Evolutionary conservation across 2,113 vertebrate genomes (phyloP).

Genomic region (Procavia capensis): DNA sequence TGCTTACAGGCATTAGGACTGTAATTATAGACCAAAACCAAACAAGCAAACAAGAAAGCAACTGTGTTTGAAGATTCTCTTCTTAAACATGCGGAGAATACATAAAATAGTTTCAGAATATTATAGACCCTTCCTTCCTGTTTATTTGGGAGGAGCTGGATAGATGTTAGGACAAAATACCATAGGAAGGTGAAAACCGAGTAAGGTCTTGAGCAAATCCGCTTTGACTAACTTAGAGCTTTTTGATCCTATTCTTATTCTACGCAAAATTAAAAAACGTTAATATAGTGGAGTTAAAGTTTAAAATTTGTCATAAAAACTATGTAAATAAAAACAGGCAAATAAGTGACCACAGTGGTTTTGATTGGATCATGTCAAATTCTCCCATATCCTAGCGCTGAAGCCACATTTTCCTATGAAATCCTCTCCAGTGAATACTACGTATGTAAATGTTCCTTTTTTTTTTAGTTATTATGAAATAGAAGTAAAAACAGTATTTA

Average conservation of each 20-base stretch:
- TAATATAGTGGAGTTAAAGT: not conserved
- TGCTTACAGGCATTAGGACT: no score
- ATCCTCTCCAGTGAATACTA: not conserved
- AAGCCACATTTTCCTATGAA: not conserved
- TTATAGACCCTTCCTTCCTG: not conserved
- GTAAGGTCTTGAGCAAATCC: not conserved
- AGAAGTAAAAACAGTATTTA: constrained; percentile 1
- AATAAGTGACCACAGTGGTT: fast-evolving
- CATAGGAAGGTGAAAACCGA: not conserved
- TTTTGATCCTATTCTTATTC: not conserved
- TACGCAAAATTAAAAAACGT: not conserved
- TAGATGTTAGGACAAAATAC: not conserved
- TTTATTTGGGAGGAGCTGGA: not conserved
- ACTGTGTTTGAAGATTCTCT: not conserved
- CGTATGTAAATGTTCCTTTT: not conserved
- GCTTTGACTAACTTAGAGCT: not conserved
- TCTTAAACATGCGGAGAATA: not conserved
- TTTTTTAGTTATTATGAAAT: constrained; percentile 21
- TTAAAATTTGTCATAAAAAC: not conserved
- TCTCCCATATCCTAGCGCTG: not conserved
- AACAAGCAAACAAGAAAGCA: no score
- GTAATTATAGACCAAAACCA: not conserved
- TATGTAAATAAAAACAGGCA: not conserved
- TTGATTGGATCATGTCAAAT: not conserved
- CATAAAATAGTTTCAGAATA: not conserved